Conservation (phyloP, 2,113 vertebrate species). For the Myocastor coypus region DNA sequence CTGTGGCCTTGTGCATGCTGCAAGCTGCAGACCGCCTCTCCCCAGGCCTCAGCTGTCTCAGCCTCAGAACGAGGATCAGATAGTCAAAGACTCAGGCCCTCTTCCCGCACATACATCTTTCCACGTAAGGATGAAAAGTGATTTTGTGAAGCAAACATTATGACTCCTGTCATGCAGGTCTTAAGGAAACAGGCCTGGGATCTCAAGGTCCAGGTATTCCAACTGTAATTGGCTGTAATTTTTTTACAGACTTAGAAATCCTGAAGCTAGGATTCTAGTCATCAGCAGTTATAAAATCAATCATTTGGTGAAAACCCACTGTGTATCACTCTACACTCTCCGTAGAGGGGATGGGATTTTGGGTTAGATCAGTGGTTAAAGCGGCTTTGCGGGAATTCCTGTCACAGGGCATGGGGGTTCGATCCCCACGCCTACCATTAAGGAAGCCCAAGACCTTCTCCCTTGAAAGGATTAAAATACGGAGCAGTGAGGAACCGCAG, state of each 20-base stretch:
- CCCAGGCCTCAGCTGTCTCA: background rate
- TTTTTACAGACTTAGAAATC: background rate
- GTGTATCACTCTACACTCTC: background rate
- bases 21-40: background rate
- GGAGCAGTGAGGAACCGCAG: too few relatives aligned
- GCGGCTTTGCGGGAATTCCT: too few relatives aligned
- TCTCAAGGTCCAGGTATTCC: background rate
- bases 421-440: too few relatives aligned
- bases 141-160: background rate
- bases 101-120: background rate
- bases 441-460: too few relatives aligned
- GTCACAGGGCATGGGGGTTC: too few relatives aligned
- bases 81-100: background rate
- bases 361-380: too few relatives aligned
- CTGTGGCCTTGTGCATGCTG: background rate
- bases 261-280: background rate
- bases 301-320: conserved; percentile 18
- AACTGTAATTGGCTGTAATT: background rate
- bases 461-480: background rate
- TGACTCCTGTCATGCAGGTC: background rate
- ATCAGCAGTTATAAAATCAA: background rate
- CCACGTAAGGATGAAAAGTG: background rate
- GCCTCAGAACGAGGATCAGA: background rate
- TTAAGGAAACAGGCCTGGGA: background rate
- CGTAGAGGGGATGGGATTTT: background rate